These are phyloP conservation scores for Gnathonemus echidnorhynchus DNA, from an alignment of 2,113 vertebrate genomes.

Conservation along the genomic window DNA sequence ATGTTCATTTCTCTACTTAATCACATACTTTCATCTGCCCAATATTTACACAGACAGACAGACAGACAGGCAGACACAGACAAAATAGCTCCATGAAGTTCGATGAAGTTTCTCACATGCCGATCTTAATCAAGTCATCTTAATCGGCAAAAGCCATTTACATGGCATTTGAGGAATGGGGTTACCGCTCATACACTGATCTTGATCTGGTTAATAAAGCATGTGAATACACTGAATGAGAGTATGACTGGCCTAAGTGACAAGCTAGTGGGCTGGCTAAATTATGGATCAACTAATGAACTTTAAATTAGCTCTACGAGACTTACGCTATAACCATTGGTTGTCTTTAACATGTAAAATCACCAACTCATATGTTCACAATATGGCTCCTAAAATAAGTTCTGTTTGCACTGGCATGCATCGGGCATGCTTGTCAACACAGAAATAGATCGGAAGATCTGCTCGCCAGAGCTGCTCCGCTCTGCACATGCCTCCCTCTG, in stretches of 20 bases:
- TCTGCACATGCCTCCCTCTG: not conserved
- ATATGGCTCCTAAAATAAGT: not conserved
- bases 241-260: not conserved
- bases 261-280: not conserved
- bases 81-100: not conserved
- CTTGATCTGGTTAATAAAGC: not conserved
- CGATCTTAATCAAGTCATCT: not conserved
- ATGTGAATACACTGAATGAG: not conserved
- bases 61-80: not conserved
- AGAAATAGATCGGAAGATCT: no score
- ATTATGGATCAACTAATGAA: not conserved
- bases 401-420: not conserved
- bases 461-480: not conserved
- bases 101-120: not conserved
- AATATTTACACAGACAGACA: not conserved
- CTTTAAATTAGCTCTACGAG: not conserved
- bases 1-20: not conserved
- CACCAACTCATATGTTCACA: not conserved
- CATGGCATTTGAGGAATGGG: not conserved
- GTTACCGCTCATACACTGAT: not conserved
- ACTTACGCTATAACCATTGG: not conserved
- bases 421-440: not conserved
- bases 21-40: not conserved
- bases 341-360: not conserved
- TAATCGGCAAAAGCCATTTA: not conserved